Base-by-base conservation (phyloP, 2,113 vertebrate species). In the Nothobranchius kuhntae region DNA sequence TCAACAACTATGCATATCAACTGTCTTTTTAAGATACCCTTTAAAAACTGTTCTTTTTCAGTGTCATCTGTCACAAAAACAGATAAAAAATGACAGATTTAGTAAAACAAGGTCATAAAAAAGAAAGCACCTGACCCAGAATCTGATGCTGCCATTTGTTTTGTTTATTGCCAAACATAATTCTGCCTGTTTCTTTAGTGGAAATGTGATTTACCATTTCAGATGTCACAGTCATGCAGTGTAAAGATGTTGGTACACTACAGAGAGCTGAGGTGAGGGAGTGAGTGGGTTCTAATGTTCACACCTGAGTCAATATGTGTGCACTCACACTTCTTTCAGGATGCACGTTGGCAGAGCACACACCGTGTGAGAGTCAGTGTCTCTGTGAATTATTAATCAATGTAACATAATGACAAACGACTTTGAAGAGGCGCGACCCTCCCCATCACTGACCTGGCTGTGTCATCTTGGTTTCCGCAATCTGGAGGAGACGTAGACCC, bases 361-460 rank as follows among this genome's bases (percentile, higher is more conserved):
- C 35, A 53, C 70, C 44, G 45, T 35, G 0, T 15, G 12, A 48
- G 56, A 54, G 65, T 67, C 66, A 7, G 56, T 76, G 87, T 90
- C 80, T 71, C 12, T 46, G 48, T 90, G 63, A 91, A 89, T 89
- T 86, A 89, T 80, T 82, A 79, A 85, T 63, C 61, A 58, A 38
- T 55, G 87, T 69, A 85, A 83, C 13, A 47, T 75, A 77, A 89
- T 88, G 85, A 89, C 72, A 82, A 77, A 84, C 80, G 86, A 89
- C 87, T 81, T 21, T 9, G 1, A 53, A 77, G 76, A 47, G 30
- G 66, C 56, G 74, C 30, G 40, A 55, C 66, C 81, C 73, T 73
- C 74, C 77, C 76, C 63, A 24, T 47, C 68, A 51, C 77, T 69
- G 66, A 78, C 79, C 73, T 75, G 50, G 47, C 81, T 35, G 75